Evolutionary conservation across 1,140 invertebrate species (phyloP).

Genomic region (Dolichoris vasculosae): DNA sequence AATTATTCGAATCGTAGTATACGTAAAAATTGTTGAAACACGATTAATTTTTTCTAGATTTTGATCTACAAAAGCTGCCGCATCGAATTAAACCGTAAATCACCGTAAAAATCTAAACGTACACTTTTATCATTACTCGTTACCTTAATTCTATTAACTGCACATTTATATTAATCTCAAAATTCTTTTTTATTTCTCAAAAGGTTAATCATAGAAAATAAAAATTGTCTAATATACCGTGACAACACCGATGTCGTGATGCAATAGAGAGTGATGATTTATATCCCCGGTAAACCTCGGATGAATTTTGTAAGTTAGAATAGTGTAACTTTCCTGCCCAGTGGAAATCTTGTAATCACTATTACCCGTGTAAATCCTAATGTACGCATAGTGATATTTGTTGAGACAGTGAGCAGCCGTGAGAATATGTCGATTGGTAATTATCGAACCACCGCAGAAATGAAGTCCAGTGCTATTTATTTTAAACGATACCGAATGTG

Average conservation of each 20-base stretch:
- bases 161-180: background rate
- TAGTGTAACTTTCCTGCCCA: background rate
- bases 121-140: no score
- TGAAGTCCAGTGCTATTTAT: background rate
- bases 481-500: background rate
- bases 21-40: no score
- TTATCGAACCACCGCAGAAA: constrained; percentile 14
- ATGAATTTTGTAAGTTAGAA: background rate
- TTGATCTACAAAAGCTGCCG: no score
- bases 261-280: background rate
- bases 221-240: background rate
- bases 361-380: background rate
- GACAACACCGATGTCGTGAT: constrained; percentile 1
- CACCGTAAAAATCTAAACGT: no score
- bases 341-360: background rate
- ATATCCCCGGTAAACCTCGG: background rate
- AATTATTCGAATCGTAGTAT: no score
- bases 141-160: no score
- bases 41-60: no score
- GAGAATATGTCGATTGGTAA: constrained; percentile 10
- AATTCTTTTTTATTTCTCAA: background rate
- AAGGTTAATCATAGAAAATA: background rate
- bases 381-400: background rate
- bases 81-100: no score
- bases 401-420: background rate